These are phyloP conservation scores for Zeugodacus cucurbitae DNA, from an alignment of 1,140 invertebrate genomes.

Conservation along the genomic window DNA sequence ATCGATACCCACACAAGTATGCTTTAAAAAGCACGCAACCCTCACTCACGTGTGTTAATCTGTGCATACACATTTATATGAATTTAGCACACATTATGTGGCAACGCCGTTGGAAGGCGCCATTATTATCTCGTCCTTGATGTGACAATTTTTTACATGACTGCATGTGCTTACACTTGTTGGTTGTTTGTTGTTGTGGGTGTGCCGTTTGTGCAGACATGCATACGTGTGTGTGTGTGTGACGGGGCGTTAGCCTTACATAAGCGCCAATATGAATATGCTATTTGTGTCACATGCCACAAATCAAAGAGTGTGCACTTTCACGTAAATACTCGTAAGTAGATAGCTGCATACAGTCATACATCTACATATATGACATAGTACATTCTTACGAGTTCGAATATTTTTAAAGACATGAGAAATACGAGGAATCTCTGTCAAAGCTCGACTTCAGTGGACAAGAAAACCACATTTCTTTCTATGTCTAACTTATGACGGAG, in stretches of 20 bases:
- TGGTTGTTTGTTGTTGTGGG: neutral
- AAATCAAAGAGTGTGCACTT: neutral
- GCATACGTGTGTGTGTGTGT: neutral
- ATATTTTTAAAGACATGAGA: neutral
- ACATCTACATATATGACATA: too few relatives aligned
- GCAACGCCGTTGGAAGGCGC: neutral
- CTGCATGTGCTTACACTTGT: neutral
- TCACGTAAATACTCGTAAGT: neutral
- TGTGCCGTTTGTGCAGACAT: neutral
- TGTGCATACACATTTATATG: neutral
- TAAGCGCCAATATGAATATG: neutral
- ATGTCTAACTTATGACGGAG: too few relatives aligned
- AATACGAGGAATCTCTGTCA: too few relatives aligned
- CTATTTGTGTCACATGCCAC: neutral
- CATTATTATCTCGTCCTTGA: constrained; percentile 32
- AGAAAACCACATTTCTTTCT: too few relatives aligned
- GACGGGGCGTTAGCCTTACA: neutral
- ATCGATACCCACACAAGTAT: neutral
- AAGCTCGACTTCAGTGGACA: too few relatives aligned
- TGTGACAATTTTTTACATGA: neutral
- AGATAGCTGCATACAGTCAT: too few relatives aligned
- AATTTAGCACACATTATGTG: neutral
- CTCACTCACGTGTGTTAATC: neutral
- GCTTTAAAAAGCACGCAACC: too few relatives aligned
- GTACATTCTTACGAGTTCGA: too few relatives aligned